Percentiles rank a stretch among this genome's conserved stretches.
Conservation (phyloP, 2,888 invertebrate genomes). For the Polymixis flavicincta region DNA sequence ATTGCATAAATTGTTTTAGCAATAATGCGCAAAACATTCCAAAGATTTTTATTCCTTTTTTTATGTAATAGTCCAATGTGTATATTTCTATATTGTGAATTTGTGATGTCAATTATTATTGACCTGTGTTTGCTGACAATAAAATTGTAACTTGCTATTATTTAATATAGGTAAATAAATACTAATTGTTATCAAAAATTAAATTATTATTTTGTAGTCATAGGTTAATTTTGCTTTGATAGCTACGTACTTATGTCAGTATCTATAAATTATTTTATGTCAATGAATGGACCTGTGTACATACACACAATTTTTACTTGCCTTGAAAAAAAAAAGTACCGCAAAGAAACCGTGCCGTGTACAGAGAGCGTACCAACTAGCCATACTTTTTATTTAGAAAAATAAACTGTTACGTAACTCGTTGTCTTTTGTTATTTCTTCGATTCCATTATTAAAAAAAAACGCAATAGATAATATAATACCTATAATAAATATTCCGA, state of each 20-base stretch:
- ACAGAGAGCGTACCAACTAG: neutral
- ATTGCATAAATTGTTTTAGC: neutral
- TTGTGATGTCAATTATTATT: conserved; percentile 34
- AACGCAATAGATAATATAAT: too few relatives aligned
- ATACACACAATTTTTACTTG: neutral
- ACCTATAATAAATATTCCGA: too few relatives aligned
- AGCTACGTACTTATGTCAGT: neutral
- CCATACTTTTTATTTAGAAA: conserved; percentile 3
- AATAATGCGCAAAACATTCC: conserved; percentile 43
- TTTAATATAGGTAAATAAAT: too few relatives aligned
- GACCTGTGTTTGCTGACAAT: conserved; percentile 36
- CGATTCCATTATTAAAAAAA: neutral
- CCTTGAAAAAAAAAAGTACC: neutral
- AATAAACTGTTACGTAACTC: conserved; percentile 34
- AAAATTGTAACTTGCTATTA: conserved; percentile 26
- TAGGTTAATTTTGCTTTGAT: neutral
- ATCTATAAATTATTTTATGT: neutral
- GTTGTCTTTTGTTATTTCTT: conserved; percentile 21
- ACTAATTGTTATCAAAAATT: neutral
- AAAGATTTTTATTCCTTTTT: conserved; percentile 36
- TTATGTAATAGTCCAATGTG: neutral
- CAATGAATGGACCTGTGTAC: neutral
- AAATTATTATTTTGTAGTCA: neutral
- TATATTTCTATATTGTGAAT: conserved; percentile 12
- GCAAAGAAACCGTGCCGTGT: neutral